phyloP scores from a whole-genome alignment of 2,797 vertebrate genomes.

The Tiaroga cobitis region DNA sequence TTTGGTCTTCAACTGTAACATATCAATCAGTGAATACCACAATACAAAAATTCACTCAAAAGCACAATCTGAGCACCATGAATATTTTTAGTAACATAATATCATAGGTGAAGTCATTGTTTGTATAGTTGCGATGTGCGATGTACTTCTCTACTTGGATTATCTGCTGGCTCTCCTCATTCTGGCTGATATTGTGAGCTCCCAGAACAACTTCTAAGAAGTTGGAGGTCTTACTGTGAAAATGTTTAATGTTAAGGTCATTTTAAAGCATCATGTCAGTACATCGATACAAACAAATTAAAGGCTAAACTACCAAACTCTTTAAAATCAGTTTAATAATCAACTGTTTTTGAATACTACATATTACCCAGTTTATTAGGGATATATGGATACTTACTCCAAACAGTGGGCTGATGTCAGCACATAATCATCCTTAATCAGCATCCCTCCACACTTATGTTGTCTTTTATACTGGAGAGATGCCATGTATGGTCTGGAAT shows the following conservation, averaged over 20 bases:
- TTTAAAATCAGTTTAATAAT: too few relatives aligned
- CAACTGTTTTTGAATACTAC: background rate
- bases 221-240: background rate
- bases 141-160: slow-evolving; percentile 22
- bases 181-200: slow-evolving; percentile 32
- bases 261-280: background rate
- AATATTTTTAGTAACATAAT: slow-evolving; percentile 56
- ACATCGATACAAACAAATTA: background rate
- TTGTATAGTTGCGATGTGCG: slow-evolving; percentile 11
- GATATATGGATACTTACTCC: background rate
- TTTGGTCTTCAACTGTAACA: slow-evolving; percentile 51
- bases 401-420: slow-evolving; percentile 71
- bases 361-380: background rate
- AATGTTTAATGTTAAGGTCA: background rate
- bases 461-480: slow-evolving; percentile 57
- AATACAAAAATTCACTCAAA: background rate
- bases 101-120: background rate
- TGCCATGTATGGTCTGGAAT: slow-evolving; percentile 77
- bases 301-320: background rate
- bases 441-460: slow-evolving; percentile 70
- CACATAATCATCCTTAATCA: slow-evolving; percentile 73
- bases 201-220: slow-evolving; percentile 25
- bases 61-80: background rate
- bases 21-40: background rate
- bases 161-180: slow-evolving; percentile 17